Evolutionary conservation across 2,797 vertebrate species (phyloP).

Genomic region (Falco columbarius): DNA sequence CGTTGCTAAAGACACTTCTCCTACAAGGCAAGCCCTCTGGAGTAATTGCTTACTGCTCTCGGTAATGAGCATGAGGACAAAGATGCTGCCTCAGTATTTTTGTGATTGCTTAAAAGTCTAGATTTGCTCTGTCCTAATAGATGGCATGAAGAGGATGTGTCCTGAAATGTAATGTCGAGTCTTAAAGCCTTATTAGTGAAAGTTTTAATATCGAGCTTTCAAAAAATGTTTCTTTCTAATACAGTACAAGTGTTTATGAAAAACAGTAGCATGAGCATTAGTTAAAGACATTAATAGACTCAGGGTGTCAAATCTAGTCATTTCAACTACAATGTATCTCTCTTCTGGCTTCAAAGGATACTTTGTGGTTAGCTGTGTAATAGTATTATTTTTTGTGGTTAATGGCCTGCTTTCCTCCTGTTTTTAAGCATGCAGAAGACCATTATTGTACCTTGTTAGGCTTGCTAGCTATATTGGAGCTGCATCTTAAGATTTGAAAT

Average conservation of each 20-base stretch:
- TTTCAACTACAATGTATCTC: neutral
- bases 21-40: neutral
- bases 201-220: neutral
- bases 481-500: neutral
- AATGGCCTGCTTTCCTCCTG: neutral
- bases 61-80: neutral
- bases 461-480: neutral
- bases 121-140: neutral
- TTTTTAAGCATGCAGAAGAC: neutral
- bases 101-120: neutral
- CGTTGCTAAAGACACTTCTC: neutral
- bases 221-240: neutral
- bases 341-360: neutral
- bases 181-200: neutral
- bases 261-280: neutral
- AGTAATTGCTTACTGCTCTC: neutral
- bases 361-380: neutral
- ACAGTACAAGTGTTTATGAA: neutral
- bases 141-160: neutral
- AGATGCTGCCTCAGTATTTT: neutral
- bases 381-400: neutral
- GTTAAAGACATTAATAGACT: neutral
- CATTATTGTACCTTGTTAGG: neutral
- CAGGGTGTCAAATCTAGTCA: neutral
- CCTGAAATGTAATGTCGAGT: neutral